Conservation (phyloP, 1,140 invertebrate species). For the Pseudomyrmex cubaensis region DNA sequence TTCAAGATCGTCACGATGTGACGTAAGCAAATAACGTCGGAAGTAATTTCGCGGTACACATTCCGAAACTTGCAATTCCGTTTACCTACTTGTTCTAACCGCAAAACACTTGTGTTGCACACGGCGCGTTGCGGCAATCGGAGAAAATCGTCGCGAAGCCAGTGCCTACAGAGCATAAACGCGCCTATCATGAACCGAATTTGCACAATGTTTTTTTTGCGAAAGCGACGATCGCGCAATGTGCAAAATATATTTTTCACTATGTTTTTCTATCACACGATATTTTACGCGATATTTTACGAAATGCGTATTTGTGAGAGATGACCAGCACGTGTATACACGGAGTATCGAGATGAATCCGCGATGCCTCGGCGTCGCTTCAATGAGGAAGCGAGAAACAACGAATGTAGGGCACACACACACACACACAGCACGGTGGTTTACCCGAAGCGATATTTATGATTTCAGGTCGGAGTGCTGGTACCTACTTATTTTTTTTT, state of each 20-base stretch:
- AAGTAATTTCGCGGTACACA: slow-evolving; percentile 46
- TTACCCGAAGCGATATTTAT: slow-evolving; percentile 58
- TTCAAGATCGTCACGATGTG: background rate
- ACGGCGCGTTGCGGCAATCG: slow-evolving; percentile 62
- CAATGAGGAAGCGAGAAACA: slow-evolving; percentile 34
- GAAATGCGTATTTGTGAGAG: background rate
- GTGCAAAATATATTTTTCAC: background rate
- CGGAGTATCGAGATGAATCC: slow-evolving; percentile 15
- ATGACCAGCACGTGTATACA: background rate
- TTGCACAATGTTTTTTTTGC: slow-evolving; percentile 56
- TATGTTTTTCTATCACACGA: background rate
- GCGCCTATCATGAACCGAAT: slow-evolving; percentile 27
- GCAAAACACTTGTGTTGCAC: slow-evolving; percentile 41
- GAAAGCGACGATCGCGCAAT: slow-evolving; percentile 32
- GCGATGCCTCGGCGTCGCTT: background rate
- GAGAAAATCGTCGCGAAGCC: slow-evolving; percentile 65
- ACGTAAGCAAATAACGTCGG: slow-evolving; percentile 6
- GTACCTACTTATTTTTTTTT: slow-evolving; percentile 24
- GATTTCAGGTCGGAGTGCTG: slow-evolving; percentile 54
- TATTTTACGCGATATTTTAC: too few species aligned
- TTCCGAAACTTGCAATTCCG: slow-evolving; percentile 43
- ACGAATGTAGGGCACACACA: slow-evolving; percentile 55
- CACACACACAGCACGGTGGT: slow-evolving; percentile 28
- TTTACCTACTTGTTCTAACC: background rate
- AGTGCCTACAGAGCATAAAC: slow-evolving; percentile 49